A percentile compares a stretch with the other conserved stretches of the same genome.
Conservation (phyloP, 2,113 vertebrate species). For the Ceyx cyanopectus region DNA sequence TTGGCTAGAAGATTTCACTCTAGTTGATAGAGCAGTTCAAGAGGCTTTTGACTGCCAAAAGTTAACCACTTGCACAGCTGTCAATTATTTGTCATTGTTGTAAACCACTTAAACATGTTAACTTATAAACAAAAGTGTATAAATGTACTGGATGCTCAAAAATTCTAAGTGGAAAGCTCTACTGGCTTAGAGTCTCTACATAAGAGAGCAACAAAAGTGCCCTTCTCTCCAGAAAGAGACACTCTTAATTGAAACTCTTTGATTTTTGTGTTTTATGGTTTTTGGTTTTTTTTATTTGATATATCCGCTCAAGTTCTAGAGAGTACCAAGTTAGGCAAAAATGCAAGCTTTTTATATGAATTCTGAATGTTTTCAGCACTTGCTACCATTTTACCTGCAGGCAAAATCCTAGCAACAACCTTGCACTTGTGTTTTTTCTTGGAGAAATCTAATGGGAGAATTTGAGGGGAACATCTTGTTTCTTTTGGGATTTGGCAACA, state of each 20-base stretch:
- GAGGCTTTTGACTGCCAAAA: neutral
- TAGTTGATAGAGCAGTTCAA: neutral
- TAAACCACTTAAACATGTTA: neutral
- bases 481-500: neutral
- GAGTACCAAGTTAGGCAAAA: neutral
- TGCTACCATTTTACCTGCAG: neutral
- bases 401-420: neutral
- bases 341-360: neutral
- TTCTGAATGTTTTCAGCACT: neutral
- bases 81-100: neutral
- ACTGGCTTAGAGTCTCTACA: neutral
- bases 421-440: neutral
- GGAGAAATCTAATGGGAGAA: neutral
- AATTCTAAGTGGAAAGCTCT: neutral
- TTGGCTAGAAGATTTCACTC: neutral
- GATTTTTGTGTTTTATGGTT: neutral
- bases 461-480: neutral
- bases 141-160: neutral
- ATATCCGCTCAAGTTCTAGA: neutral
- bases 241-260: neutral
- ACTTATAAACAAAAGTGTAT: neutral
- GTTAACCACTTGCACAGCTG: neutral
- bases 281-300: neutral
- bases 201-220: neutral
- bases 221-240: neutral